Evolutionary conservation across 2,797 vertebrate species (phyloP), one percentile per base, ranked within the genome.

Genomic region (Cyclura pinguis): DNA sequence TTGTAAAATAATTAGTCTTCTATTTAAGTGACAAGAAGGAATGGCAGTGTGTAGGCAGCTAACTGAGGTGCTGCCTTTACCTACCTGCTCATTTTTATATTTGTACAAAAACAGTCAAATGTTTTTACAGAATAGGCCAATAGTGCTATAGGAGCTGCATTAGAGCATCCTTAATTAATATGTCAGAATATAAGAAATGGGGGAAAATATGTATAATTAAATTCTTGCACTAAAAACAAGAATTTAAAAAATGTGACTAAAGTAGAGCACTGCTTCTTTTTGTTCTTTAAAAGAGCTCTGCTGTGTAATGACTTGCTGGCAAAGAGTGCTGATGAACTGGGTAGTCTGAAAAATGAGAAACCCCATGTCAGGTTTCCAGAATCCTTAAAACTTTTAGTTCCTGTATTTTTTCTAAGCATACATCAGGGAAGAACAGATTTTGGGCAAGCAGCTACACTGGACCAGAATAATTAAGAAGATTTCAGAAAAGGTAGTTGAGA

Each of bases 151-250:
- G 92, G 89, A 96, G 95, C 91, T 93, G 96, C 96, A 96, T 96
- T 95, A 96, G 84, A 96, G 88, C 93, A 86, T 96, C 96, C 93
- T 97, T 97, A 97, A 97, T 97, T 97, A 97, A 96, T 96, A 97
- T 97, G 97, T 98, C 97, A 97, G 95, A 94, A 94, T 88, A 93
- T 89, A 93, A 97, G 95, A 97, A 97, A 97, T 96, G 90, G 97
- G 74, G 95, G 94, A 96, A 97, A 98, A 97, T 96, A 96, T 95
- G 94, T 96, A 95, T 97, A 97, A 98, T 97, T 97, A 97, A 97
- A 95, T 95, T 95, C 95, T 95, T 96, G 50, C 88, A 90, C 93
- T 97, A 97, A 97, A 97, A 96, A 84, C 89, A 95, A 89, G 86
- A 91, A 95, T 95, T 96, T 84, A 81, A 95, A 85, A 96, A 96